Base-by-base conservation (phyloP, 2,888 invertebrate genomes). In the Protodeltote pygarga region DNA sequence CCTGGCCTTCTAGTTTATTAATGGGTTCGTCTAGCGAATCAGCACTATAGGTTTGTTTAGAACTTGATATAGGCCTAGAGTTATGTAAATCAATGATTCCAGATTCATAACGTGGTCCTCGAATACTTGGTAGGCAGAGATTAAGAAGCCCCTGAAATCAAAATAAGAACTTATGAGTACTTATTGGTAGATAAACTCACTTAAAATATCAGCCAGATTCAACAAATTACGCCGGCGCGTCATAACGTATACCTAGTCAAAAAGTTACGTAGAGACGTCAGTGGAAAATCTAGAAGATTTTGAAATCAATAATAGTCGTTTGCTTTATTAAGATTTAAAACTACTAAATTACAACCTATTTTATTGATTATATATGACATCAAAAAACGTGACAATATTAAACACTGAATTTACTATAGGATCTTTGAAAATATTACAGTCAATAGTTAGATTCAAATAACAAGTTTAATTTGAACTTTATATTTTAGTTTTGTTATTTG, bases 1-100 rank as follows among this genome's bases (percentile, higher is more conserved):
- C 73, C 52, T 25, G 31, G 8, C 57, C 59, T 47, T 73, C 94
- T 2, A 94, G 55, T 81, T 95, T 95, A 1, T 90, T 83, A 4
- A 94, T 74, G 0, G 95, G 93, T 66, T 94, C 79, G 52, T 92
- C 94, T n/a, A 95, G 95, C 93, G 92, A 82, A 62, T 95, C 90
- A 0, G 94, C 94, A 17, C 93, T 92, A 65, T 86, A 95, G 33
- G 89, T 87, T 71, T 95, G 95, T 10, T 76, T 82, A 0, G 93
- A 95, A 1, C 85, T 85, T 0, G 95, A 95, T 1, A 94, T 69
- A 0, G 92, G 93, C 20, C 95, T 68, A 0, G 63, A 46, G 6
- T 88, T 24, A 83, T 93, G 72, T 6, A 84, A 24, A 14, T 74
- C 72, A 0, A 41, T 45, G 1, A 63, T 64, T 1, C 94, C 95